Percentiles rank a stretch among this genome's conserved stretches.
These are phyloP conservation scores for Sebastes taczanowskii DNA, from an alignment of 2,797 vertebrate genomes.

Conservation along the genomic window DNA sequence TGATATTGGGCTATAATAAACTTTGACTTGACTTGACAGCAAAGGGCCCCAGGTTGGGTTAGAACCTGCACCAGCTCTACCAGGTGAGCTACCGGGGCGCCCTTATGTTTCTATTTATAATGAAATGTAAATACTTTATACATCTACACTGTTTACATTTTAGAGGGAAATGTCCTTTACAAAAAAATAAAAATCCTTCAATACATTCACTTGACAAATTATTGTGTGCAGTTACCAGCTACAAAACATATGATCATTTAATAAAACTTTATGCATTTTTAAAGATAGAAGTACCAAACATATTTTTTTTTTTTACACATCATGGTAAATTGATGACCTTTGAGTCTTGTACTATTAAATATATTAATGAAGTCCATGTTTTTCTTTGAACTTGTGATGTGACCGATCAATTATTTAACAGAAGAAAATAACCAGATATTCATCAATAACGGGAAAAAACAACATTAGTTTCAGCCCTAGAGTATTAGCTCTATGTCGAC, in stretches of 20 bases:
- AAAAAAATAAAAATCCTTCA: not conserved
- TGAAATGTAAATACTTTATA: not conserved
- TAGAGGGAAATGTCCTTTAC: not conserved
- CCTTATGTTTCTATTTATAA: too few species aligned
- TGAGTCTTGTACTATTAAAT: not conserved
- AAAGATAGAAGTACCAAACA: not conserved
- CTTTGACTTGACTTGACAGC: too few species aligned
- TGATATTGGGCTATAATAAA: too few species aligned
- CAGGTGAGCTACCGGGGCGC: too few species aligned
- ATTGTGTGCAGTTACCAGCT: not conserved
- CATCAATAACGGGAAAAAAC: not conserved
- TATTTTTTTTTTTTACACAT: not conserved
- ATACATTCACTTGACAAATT: not conserved
- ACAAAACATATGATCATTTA: not conserved
- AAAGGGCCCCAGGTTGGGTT: too few species aligned
- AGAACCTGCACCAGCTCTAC: too few species aligned
- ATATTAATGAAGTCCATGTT: too few species aligned
- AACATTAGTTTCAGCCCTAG: not conserved
- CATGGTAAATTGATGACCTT: fast-evolving
- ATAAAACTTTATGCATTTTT: not conserved
- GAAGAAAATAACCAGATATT: not conserved
- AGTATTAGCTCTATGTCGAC: not conserved
- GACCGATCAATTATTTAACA: not conserved
- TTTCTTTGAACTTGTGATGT: not conserved
- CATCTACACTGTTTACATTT: not conserved